A percentile compares a stretch with the other conserved stretches of the same genome.
Evolutionary conservation across 2,113 vertebrate genomes (phyloP).

Genomic region (Marmota flaviventris): DNA sequence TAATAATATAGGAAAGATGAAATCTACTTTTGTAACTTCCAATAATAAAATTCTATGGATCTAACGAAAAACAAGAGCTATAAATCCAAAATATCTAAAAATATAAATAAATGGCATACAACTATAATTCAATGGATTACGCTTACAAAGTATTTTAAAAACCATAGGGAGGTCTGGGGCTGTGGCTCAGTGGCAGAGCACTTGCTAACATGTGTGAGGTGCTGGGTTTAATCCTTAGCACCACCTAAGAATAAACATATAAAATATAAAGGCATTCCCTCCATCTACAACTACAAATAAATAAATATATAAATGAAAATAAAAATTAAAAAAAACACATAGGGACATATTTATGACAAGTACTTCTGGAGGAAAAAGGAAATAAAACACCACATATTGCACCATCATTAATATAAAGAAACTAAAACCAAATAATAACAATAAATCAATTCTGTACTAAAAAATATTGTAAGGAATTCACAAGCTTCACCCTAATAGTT

Average conservation of each 20-base stretch:
- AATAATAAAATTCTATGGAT: neutral
- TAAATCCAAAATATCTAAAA: conserved; percentile 23
- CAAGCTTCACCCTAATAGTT: neutral
- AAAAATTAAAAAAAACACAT: too few relatives aligned
- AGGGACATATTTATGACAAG: neutral
- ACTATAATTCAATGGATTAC: too few relatives aligned
- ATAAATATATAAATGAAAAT: too few relatives aligned
- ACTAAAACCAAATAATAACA: neutral
- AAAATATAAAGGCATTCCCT: too few relatives aligned
- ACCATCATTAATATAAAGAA: neutral
- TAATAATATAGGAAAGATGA: neutral
- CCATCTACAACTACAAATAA: too few relatives aligned
- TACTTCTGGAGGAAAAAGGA: neutral
- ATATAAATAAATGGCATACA: too few relatives aligned
- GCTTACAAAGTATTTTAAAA: too few relatives aligned
- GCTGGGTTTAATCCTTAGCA: too few relatives aligned
- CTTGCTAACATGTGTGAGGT: too few relatives aligned
- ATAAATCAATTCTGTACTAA: neutral
- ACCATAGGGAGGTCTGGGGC: too few relatives aligned
- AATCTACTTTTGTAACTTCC: neutral
- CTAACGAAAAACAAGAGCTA: neutral
- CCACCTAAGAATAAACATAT: too few relatives aligned
- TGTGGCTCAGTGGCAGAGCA: too few relatives aligned
- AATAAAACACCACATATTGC: neutral
- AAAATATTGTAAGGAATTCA: neutral